Conservation (phyloP, 1,140 invertebrate genomes). For the Calosoma granatense region DNA sequence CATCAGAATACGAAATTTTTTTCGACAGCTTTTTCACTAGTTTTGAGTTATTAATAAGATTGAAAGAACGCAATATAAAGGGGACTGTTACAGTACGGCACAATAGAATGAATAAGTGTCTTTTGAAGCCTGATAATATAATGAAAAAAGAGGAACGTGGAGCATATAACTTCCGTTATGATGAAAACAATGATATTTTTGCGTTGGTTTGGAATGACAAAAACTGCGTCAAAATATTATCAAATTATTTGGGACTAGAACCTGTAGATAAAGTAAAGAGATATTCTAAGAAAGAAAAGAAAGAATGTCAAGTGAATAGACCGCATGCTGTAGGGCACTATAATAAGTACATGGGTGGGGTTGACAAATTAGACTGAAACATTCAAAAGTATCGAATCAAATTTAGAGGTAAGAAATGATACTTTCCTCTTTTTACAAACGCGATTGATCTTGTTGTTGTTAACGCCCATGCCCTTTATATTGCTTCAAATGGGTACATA, state of each 20-base stretch:
- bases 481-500: background rate
- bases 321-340: background rate
- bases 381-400: background rate
- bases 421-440: too few species aligned
- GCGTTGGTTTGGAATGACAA: background rate
- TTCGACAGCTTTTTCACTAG: slow-evolving; percentile 3
- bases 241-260: background rate
- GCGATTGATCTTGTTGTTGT: background rate
- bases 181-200: background rate
- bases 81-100: slow-evolving; percentile 2
- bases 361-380: slow-evolving; percentile 1
- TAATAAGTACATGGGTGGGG: background rate
- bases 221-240: background rate
- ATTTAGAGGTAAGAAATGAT: too few species aligned
- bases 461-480: background rate
- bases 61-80: slow-evolving; percentile 9
- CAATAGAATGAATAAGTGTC: slow-evolving; percentile 5
- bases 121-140: background rate
- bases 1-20: background rate
- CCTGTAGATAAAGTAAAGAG: background rate
- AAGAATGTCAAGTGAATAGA: background rate
- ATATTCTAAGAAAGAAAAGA: background rate
- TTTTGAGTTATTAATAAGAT: slow-evolving; percentile 1
- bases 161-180: background rate
- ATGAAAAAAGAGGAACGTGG: background rate